Conservation (phyloP, 2,113 vertebrate species). For the Halichoeres trimaculatus region DNA sequence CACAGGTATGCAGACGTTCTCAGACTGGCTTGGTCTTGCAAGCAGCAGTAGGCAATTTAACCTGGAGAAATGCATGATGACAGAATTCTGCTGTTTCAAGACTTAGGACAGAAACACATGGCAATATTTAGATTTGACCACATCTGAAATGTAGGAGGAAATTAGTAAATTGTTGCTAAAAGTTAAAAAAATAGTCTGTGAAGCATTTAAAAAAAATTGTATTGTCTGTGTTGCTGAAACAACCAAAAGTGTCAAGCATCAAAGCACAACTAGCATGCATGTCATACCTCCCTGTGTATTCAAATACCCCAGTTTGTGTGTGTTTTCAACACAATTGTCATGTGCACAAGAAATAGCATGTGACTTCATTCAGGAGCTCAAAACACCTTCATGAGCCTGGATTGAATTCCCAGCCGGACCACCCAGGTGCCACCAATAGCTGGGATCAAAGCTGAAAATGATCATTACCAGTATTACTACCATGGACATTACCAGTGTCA, state of each 20-base stretch:
- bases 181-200: background rate
- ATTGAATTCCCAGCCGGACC: conserved; percentile 55
- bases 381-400: conserved; percentile 30
- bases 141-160: background rate
- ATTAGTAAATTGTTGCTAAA: background rate
- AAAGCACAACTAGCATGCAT: background rate
- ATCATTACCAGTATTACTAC: conserved; percentile 45
- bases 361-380: conserved; percentile 29
- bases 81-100: conserved; percentile 25
- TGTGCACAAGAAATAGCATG: conserved; percentile 13
- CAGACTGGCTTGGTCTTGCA: conserved; percentile 72
- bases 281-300: background rate
- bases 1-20: conserved; percentile 74
- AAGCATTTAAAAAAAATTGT: background rate
- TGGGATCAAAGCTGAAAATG: conserved; percentile 52
- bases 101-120: background rate
- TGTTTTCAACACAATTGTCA: background rate
- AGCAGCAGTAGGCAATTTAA: conserved; percentile 30
- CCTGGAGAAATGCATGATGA: conserved; percentile 16
- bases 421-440: conserved; percentile 58
- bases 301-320: background rate
- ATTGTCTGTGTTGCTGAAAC: background rate
- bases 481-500: no score
- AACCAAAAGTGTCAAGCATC: background rate
- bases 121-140: no score